A percentile compares a stretch with the other conserved stretches of the same genome.
Evolutionary conservation across 2,797 vertebrate genomes (phyloP).

Genomic region (Hippoglossus hippoglossus): DNA sequence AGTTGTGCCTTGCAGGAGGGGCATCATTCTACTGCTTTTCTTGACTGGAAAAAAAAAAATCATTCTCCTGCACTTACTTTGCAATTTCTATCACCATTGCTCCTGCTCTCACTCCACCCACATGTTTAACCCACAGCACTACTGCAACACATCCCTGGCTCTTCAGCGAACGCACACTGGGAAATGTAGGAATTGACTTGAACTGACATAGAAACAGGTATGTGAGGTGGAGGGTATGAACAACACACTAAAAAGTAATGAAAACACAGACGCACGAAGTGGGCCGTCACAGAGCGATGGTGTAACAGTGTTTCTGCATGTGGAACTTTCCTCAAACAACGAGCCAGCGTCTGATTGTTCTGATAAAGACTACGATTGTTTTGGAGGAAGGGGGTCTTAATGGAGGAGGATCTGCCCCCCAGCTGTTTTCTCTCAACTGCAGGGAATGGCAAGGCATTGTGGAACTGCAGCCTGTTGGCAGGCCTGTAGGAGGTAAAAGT

Average conservation of each 20-base stretch:
- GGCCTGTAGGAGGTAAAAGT: constrained; percentile 8
- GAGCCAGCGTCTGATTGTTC: constrained; percentile 16
- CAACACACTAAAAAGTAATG: constrained; percentile 8
- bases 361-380: constrained; percentile 21
- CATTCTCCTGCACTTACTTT: constrained; percentile 25
- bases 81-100: constrained; percentile 7
- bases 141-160: constrained; percentile 38
- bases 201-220: constrained; percentile 40
- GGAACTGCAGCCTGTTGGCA: background rate
- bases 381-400: background rate
- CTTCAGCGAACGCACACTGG: constrained; percentile 35
- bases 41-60: constrained; percentile 34
- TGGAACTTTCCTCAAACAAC: constrained; percentile 25
- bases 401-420: constrained; percentile 13
- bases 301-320: constrained; percentile 4
- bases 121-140: constrained; percentile 43
- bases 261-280: constrained; percentile 22
- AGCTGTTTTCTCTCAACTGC: constrained; percentile 40
- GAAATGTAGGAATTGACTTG: constrained; percentile 44
- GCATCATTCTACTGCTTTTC: constrained; percentile 11
- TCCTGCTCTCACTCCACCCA: constrained; percentile 30
- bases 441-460: constrained; percentile 20
- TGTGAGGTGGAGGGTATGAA: constrained; percentile 12
- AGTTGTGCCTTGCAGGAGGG: constrained; percentile 7
- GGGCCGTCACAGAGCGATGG: constrained; percentile 20